Conservation (phyloP, 2,888 invertebrate species). For the Ptychoptera contaminata region DNA sequence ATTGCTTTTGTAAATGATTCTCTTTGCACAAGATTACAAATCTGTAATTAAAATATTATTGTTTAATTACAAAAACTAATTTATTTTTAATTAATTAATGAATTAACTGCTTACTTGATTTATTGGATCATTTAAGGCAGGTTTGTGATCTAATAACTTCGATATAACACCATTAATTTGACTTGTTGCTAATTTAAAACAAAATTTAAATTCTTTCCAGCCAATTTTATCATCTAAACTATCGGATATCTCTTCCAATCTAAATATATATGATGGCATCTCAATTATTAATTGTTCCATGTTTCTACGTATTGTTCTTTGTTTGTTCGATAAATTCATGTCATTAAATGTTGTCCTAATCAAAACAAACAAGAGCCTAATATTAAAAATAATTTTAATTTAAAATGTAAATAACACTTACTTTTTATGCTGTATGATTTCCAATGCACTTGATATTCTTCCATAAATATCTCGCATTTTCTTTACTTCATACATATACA, state of each 20-base stretch:
- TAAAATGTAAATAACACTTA: too few relatives aligned
- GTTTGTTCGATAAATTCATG: conserved; percentile 41
- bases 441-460: conserved; percentile 21
- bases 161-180: conserved; percentile 42
- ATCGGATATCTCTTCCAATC: conserved; percentile 43
- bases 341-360: conserved; percentile 41
- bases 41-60: conserved; percentile 11
- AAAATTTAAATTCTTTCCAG: conserved; percentile 45
- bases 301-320: conserved; percentile 42
- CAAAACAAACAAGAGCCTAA: conserved; percentile 4
- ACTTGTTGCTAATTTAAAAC: conserved; percentile 43
- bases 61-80: too few relatives aligned
- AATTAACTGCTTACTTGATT: conserved; percentile 24
- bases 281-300: conserved; percentile 46
- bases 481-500: conserved; percentile 26
- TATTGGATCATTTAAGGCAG: conserved; percentile 34
- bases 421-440: conserved; percentile 25
- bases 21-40: conserved; percentile 41
- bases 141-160: conserved; percentile 33
- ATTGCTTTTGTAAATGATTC: conserved; percentile 44
- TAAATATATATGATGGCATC: conserved; percentile 41
- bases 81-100: background rate
- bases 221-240: conserved; percentile 45
- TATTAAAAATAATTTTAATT: background rate
- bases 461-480: conserved; percentile 29